Percentiles rank a stretch among this genome's conserved stretches.
These are phyloP conservation scores for Dryadula phaetusa DNA, from an alignment of 2,888 invertebrate species.

Conservation along the genomic window DNA sequence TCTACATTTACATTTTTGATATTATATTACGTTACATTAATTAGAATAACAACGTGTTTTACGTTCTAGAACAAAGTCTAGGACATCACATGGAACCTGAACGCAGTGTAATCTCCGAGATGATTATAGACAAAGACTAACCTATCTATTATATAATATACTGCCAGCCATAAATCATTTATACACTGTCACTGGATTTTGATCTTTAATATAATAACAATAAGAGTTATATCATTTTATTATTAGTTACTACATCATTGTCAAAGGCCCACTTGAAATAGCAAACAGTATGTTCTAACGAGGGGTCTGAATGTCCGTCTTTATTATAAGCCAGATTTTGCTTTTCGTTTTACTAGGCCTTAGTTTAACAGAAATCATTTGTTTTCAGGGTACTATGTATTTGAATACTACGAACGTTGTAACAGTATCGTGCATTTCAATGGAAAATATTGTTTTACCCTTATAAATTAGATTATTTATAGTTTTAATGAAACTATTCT, in stretches of 20 bases:
- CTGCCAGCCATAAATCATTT: background rate
- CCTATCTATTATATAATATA: background rate
- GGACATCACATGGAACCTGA: background rate
- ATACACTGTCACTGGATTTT: background rate
- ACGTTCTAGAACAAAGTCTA: background rate
- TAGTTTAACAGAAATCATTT: background rate
- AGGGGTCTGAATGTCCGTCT: background rate
- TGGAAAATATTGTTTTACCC: no score
- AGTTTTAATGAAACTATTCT: no score
- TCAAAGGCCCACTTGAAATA: background rate
- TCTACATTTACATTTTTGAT: no score
- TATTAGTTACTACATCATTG: background rate
- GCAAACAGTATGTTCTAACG: constrained; percentile 6
- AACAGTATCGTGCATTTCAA: no score
- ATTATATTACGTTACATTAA: background rate
- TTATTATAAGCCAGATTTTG: constrained; percentile 4
- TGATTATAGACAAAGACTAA: background rate
- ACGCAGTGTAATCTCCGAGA: background rate
- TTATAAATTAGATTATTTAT: no score
- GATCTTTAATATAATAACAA: background rate
- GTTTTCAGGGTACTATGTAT: no score
- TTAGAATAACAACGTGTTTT: background rate
- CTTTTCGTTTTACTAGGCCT: background rate
- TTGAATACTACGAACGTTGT: no score
- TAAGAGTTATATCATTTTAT: background rate